A percentile compares a stretch with the other conserved stretches of the same genome.
Conservation (phyloP, 1,140 invertebrate species). For the Diplogasteroides magnus region DNA sequence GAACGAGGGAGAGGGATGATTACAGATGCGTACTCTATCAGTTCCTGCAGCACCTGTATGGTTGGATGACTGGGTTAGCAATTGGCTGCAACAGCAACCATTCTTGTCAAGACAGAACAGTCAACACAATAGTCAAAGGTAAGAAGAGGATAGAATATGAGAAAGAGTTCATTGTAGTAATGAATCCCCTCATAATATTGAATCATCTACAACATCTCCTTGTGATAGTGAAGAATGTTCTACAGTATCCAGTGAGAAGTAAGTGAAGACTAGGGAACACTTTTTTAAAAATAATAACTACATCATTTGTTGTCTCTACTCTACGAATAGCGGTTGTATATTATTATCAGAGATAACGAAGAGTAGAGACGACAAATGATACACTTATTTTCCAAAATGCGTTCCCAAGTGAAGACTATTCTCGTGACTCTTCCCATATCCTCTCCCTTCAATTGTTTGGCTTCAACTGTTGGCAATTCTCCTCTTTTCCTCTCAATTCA, state of each 20-base stretch:
- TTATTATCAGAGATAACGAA: neutral
- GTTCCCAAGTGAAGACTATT: neutral
- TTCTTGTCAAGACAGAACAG: no score
- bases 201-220: neutral
- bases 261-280: no score
- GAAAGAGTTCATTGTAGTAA: no score
- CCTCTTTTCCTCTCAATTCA: neutral
- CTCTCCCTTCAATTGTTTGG: neutral
- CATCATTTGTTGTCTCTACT: neutral
- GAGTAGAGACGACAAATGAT: neutral
- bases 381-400: neutral
- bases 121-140: no score
- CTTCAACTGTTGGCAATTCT: neutral
- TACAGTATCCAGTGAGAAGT: neutral
- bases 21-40: neutral
- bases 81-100: slow-evolving; percentile 15
- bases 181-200: no score
- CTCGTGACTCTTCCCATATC: neutral
- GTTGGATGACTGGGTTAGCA: slow-evolving; percentile 15
- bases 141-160: no score
- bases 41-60: neutral
- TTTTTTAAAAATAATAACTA: neutral
- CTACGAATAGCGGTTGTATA: neutral
- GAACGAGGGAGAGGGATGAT: neutral
- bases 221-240: neutral